A percentile compares a stretch with the other conserved stretches of the same genome.
phyloP scores from a whole-genome alignment of 1,140 invertebrate genomes.

The Drosophila sproati region DNA sequence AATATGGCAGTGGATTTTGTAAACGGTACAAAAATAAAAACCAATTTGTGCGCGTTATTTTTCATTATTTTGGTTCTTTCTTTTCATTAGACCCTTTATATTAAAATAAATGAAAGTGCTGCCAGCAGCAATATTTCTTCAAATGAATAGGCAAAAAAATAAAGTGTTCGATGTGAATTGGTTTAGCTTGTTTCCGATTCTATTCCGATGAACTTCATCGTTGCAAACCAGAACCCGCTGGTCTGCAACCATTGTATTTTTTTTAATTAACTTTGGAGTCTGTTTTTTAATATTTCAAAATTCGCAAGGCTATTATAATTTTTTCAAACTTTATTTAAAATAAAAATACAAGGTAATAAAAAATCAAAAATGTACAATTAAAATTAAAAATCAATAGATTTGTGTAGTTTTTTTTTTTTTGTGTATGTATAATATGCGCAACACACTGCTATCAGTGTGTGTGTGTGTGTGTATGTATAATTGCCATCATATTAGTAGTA shows the following conservation, averaged over 20 bases:
- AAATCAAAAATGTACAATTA: slow-evolving; percentile 80
- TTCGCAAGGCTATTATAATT: slow-evolving; percentile 60
- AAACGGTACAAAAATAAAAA: slow-evolving; percentile 66
- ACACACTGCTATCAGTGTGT: slow-evolving; percentile 61
- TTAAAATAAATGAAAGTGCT: slow-evolving; percentile 52
- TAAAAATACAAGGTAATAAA: slow-evolving; percentile 81
- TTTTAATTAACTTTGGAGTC: slow-evolving; percentile 13
- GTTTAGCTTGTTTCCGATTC: slow-evolving; percentile 8
- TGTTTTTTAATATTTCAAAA: slow-evolving; percentile 32
- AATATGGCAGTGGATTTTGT: slow-evolving; percentile 73
- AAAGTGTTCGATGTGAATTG: slow-evolving; percentile 26
- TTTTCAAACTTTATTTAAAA: slow-evolving; percentile 82
- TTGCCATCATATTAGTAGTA: slow-evolving; percentile 42
- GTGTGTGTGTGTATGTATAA: slow-evolving; percentile 20
- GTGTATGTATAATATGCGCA: slow-evolving; percentile 43
- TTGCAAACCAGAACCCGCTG: slow-evolving; percentile 74
- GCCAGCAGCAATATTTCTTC: slow-evolving; percentile 67
- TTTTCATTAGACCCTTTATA: slow-evolving; percentile 22
- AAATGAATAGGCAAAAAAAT: slow-evolving; percentile 55
- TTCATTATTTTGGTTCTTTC: not conserved
- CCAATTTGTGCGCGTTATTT: slow-evolving; percentile 36
- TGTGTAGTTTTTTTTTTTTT: slow-evolving; percentile 43
- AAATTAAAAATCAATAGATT: slow-evolving; percentile 79
- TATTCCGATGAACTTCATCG: slow-evolving; percentile 27
- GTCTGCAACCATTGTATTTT: slow-evolving; percentile 51